Evolutionary conservation across 2,888 invertebrate genomes (phyloP).

Genomic region (Troglohyphantes excavatus): DNA sequence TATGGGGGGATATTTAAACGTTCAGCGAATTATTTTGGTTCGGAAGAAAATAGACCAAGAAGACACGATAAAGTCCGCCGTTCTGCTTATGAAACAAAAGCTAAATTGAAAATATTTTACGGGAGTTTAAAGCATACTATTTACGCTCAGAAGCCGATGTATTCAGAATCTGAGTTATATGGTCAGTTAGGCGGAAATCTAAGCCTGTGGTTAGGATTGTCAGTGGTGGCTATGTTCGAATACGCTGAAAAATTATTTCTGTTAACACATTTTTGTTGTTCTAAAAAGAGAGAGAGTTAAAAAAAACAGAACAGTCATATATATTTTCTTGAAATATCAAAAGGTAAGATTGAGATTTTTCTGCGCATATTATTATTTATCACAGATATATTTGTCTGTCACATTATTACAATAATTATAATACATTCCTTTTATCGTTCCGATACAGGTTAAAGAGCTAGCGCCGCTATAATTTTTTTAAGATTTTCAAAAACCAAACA

Average conservation of each 20-base stretch:
- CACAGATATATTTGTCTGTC: no score
- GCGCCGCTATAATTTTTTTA: no score
- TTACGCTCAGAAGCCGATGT: slow-evolving; percentile 27
- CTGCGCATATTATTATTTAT: no score
- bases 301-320: no score
- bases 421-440: no score
- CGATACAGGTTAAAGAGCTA: no score
- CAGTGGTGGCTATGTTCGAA: slow-evolving; percentile 30
- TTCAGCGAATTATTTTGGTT: background rate
- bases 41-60: background rate
- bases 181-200: slow-evolving; percentile 47
- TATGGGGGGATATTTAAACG: background rate
- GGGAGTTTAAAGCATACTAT: slow-evolving; percentile 24
- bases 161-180: slow-evolving; percentile 39
- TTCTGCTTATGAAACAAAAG: background rate
- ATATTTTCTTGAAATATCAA: no score
- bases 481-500: no score
- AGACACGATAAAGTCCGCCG: background rate
- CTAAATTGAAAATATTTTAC: slow-evolving; percentile 38
- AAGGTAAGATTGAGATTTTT: no score
- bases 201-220: slow-evolving; percentile 51
- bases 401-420: no score
- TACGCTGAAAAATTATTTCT: slow-evolving; percentile 15
- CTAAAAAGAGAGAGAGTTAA: no score
- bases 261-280: slow-evolving; percentile 83